Conservation (phyloP, 2,797 vertebrate genomes). For the Bovichtus diacanthus region DNA sequence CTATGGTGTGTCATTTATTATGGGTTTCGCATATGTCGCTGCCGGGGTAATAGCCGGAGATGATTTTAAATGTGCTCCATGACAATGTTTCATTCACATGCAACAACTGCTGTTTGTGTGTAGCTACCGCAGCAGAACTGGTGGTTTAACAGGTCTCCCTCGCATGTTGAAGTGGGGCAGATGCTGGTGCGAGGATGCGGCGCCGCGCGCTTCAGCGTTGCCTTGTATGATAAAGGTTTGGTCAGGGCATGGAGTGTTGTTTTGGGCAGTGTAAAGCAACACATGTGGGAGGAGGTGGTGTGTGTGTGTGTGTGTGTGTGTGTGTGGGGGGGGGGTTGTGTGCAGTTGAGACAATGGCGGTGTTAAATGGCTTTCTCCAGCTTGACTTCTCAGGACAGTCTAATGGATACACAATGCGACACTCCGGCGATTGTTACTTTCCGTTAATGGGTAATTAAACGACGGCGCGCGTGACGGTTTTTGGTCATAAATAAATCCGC, state of each 20-base stretch:
- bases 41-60: background rate
- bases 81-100: conserved; percentile 75
- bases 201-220: conserved; percentile 34
- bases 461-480: conserved; percentile 23
- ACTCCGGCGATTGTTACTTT: conserved; percentile 59
- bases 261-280: conserved; percentile 25
- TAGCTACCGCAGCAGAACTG: conserved; percentile 71
- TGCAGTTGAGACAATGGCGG: conserved; percentile 7
- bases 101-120: conserved; percentile 75
- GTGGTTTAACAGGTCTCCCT: conserved; percentile 80
- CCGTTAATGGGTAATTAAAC: conserved; percentile 61
- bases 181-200: conserved; percentile 63
- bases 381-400: conserved; percentile 51
- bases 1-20: conserved; percentile 19
- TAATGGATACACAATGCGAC: conserved; percentile 70
- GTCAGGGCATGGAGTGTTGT: conserved; percentile 46
- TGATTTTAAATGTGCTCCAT: conserved; percentile 17
- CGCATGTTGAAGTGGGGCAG: conserved; percentile 34
- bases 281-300: conserved; percentile 25
- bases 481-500: conserved; percentile 12
- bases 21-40: conserved; percentile 34
- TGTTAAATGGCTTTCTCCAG: conserved; percentile 8
- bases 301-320: background rate
- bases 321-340: no score
- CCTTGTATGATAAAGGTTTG: background rate